Percentiles rank a stretch among this genome's conserved stretches.
phyloP scores from a whole-genome alignment of 2,797 vertebrate genomes.

The Galagoides demidoff region DNA sequence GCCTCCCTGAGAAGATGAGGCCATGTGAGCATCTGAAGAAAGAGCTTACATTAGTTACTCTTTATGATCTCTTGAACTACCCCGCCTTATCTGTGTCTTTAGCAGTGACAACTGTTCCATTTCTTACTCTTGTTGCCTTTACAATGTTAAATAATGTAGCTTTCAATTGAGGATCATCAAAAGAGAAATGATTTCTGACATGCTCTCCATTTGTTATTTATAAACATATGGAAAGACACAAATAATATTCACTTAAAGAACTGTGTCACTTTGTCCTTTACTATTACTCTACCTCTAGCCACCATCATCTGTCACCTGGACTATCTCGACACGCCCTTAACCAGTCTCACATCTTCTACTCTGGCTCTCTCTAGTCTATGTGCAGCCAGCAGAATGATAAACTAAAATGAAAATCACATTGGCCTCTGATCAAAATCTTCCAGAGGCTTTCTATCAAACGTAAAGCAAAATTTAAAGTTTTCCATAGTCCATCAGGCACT shows the following conservation, averaged over 20 bases:
- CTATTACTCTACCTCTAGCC: not conserved
- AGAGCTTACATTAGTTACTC: not conserved
- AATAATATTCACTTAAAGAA: not conserved
- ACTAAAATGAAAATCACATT: not conserved
- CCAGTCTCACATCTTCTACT: not conserved
- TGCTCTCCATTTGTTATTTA: not conserved
- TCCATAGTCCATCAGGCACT: not conserved
- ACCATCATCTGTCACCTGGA: not conserved
- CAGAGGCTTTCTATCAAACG: not conserved
- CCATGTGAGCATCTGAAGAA: not conserved
- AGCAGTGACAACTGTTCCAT: not conserved
- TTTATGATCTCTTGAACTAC: not conserved
- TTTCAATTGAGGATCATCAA: not conserved
- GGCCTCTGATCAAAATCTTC: not conserved
- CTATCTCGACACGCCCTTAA: not conserved
- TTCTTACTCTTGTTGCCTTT: slow-evolving; percentile 15
- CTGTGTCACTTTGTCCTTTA: not conserved
- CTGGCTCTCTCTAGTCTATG: not conserved
- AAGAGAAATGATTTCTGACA: slow-evolving; percentile 37
- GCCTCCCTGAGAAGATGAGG: not conserved
- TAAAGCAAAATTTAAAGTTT: not conserved
- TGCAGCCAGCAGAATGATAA: not conserved
- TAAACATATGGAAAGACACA: not conserved
- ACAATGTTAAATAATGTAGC: slow-evolving; percentile 35
- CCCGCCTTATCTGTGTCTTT: not conserved